A percentile compares a stretch with the other conserved stretches of the same genome.
Conservation (phyloP, 2,888 invertebrate species). For the Cepaea hortensis region DNA sequence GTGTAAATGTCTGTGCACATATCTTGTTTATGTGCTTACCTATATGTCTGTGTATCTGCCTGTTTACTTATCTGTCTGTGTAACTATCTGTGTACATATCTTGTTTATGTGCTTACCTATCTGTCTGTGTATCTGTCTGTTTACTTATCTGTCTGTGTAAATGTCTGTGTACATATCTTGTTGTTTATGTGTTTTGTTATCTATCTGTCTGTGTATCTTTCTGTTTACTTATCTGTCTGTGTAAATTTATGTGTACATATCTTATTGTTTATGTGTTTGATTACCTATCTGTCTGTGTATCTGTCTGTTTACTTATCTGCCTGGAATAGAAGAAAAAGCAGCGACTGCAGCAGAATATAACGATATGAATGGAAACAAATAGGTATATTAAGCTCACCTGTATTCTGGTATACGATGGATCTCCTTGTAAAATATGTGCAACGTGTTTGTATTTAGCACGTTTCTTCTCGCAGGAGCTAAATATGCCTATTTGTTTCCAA, state of each 20-base stretch:
- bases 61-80: background rate
- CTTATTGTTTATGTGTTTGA: background rate
- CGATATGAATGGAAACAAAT: too few relatives aligned
- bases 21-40: background rate
- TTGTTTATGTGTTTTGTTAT: background rate
- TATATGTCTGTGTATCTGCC: too few relatives aligned
- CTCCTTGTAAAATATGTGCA: background rate
- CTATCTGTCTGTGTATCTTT: background rate
- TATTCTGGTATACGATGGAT: too few relatives aligned
- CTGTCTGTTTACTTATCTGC: background rate
- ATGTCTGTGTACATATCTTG: background rate
- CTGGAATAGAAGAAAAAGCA: too few relatives aligned
- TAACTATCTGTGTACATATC: too few relatives aligned
- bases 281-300: background rate
- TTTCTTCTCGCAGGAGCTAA: too few relatives aligned
- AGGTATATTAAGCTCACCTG: too few relatives aligned
- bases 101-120: too few relatives aligned
- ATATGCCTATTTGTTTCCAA: too few relatives aligned
- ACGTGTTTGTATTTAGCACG: background rate
- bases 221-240: background rate
- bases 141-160: background rate
- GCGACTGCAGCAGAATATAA: too few relatives aligned
- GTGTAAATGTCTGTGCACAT: background rate
- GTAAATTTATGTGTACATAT: background rate
- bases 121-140: background rate